A percentile compares a stretch with the other conserved stretches of the same genome.
phyloP scores from a whole-genome alignment of 2,888 invertebrate species.

The Drosophila meridiana region DNA sequence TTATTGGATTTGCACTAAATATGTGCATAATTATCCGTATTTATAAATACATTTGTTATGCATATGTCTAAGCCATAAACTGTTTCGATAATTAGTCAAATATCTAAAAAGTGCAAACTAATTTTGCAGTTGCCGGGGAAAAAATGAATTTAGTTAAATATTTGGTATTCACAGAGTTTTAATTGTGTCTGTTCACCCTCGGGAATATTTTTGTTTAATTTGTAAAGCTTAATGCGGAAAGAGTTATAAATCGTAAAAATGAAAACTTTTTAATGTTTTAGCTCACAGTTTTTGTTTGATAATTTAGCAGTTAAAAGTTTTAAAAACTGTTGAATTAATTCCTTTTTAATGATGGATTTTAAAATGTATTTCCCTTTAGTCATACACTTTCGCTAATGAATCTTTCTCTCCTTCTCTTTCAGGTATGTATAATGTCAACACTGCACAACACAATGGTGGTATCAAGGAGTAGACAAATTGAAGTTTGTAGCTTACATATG shows the following conservation, averaged over 20 bases:
- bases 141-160: conserved; percentile 11
- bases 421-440: conserved; percentile 56
- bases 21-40: conserved; percentile 24
- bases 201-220: conserved; percentile 10
- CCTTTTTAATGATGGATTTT: not conserved
- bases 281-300: not conserved
- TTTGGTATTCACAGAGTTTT: conserved; percentile 22
- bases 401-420: conserved; percentile 29
- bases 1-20: conserved; percentile 32
- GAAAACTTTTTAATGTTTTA: not conserved
- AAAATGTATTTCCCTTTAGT: not conserved
- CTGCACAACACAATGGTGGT: conserved; percentile 20
- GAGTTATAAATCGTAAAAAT: conserved; percentile 5
- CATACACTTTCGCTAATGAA: not conserved
- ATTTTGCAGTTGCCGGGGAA: conserved; percentile 17
- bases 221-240: conserved; percentile 25
- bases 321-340: not conserved
- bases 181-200: conserved; percentile 19
- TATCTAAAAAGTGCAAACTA: conserved; percentile 13
- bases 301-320: not conserved
- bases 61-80: conserved; percentile 28
- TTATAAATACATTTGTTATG: conserved; percentile 25
- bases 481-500: conserved; percentile 24
- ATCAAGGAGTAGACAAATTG: conserved; percentile 9
- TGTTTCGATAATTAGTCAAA: conserved; percentile 43